These are phyloP conservation scores for Lutraria rhynchaena DNA, from an alignment of 1,140 invertebrate genomes.

Conservation along the genomic window DNA sequence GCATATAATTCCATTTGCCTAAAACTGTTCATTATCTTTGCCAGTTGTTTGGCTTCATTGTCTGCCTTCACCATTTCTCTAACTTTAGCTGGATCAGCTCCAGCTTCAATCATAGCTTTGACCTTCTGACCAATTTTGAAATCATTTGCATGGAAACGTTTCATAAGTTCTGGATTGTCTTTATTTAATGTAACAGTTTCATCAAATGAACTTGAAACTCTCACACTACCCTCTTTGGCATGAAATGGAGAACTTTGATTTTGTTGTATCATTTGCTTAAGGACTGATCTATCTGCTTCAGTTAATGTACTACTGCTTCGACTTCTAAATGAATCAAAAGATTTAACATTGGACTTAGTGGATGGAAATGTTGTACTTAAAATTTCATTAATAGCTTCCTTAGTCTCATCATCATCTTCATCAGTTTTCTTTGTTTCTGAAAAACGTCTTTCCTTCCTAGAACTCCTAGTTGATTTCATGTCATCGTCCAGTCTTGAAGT, in stretches of 20 bases:
- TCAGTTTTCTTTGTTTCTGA: conserved; percentile 72
- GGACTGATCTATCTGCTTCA: conserved; percentile 70
- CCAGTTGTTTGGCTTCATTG: conserved; percentile 71
- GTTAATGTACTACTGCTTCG: conserved; percentile 69
- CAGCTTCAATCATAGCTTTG: conserved; percentile 70
- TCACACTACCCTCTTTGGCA: conserved; percentile 56
- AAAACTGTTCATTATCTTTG: conserved; percentile 75
- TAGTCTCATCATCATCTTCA: conserved; percentile 69
- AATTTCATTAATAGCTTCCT: conserved; percentile 79
- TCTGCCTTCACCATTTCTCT: conserved; percentile 67
- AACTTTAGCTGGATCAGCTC: conserved; percentile 58
- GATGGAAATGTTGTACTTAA: conserved; percentile 71
- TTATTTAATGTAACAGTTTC: conserved; percentile 56
- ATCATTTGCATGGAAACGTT: conserved; percentile 67
- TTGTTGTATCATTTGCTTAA: conserved; percentile 64
- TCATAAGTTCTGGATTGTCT: conserved; percentile 67
- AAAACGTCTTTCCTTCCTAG: conserved; percentile 71
- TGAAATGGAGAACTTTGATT: conserved; percentile 72
- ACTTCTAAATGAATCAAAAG: conserved; percentile 55
- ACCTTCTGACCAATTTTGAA: conserved; percentile 67
- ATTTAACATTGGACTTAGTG: conserved; percentile 61
- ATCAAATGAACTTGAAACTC: conserved; percentile 57
- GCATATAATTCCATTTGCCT: conserved; percentile 77
- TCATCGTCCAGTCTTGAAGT: conserved; percentile 46
- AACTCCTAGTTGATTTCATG: conserved; percentile 36